Percentiles rank a stretch among this genome's conserved stretches.
Conservation (phyloP, 2,888 invertebrate species). For the Crematogaster levior region DNA sequence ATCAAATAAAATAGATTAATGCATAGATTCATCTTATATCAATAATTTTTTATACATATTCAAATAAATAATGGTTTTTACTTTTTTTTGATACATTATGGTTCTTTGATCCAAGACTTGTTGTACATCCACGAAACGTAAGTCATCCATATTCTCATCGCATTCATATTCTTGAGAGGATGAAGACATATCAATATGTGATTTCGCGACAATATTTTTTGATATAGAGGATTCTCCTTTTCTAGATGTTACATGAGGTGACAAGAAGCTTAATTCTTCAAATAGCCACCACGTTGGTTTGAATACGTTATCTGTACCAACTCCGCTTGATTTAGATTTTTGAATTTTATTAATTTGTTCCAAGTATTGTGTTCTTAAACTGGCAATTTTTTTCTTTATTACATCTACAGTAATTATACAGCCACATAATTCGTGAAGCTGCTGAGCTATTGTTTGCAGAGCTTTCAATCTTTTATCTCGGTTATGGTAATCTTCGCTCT, state of each 20-base stretch:
- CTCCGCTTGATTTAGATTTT: not conserved
- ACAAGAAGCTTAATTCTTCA: not conserved
- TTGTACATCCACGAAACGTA: not conserved
- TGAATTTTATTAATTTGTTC: not conserved
- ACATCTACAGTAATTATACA: not conserved
- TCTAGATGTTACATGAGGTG: not conserved
- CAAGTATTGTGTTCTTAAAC: not conserved
- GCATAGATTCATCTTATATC: not conserved
- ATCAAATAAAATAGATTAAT: not conserved
- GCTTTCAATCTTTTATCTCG: not conserved
- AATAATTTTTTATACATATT: no score
- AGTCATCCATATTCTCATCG: not conserved
- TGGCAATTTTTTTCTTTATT: not conserved
- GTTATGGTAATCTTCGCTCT: not conserved
- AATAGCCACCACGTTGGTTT: not conserved
- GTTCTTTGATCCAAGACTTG: not conserved
- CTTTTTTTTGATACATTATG: constrained; percentile 5
- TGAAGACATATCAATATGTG: not conserved
- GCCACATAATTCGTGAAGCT: not conserved
- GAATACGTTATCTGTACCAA: not conserved
- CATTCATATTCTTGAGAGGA: not conserved
- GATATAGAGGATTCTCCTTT: not conserved
- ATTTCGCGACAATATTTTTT: not conserved
- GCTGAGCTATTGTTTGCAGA: no score
- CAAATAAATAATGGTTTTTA: constrained; percentile 12